A percentile compares a stretch with the other conserved stretches of the same genome.
phyloP scores from a whole-genome alignment of 2,113 vertebrate genomes.

The Semnopithecus entellus region DNA sequence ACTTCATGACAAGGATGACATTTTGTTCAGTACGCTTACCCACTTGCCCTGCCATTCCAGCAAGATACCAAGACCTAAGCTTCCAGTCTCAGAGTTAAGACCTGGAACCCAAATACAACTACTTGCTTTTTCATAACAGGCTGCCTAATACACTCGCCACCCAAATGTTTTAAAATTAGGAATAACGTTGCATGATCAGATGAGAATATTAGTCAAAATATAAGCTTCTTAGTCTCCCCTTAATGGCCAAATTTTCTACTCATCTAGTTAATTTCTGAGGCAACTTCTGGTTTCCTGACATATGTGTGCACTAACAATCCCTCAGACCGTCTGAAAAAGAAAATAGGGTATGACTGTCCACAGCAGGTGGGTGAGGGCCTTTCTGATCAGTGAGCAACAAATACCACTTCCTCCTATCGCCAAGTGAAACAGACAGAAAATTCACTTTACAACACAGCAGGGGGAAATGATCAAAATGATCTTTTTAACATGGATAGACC shows the following conservation, averaged over 20 bases:
- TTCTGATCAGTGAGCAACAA: neutral
- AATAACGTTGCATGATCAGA: neutral
- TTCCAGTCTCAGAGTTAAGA: neutral
- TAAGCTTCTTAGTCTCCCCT: neutral
- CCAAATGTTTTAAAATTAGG: slow-evolving; percentile 2
- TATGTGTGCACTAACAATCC: neutral
- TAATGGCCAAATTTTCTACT: neutral
- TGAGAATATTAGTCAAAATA: neutral
- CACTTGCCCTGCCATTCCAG: neutral
- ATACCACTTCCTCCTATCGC: neutral
- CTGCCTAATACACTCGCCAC: neutral
- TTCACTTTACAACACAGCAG: neutral
- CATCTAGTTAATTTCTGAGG: neutral
- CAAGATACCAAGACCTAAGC: neutral
- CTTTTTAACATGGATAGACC: neutral
- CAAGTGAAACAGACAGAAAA: neutral
- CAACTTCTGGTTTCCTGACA: neutral
- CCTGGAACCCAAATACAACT: neutral
- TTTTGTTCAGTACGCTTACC: neutral
- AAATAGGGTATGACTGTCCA: neutral
- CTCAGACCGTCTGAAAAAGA: neutral
- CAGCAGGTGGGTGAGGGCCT: neutral
- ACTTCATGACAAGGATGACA: neutral
- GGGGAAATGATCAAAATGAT: slow-evolving; percentile 12
- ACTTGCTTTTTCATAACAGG: neutral